Evolutionary conservation across 2,113 vertebrate species (phyloP), one percentile per base, ranked within the genome.

Genomic region (Gobiocypris rarus): DNA sequence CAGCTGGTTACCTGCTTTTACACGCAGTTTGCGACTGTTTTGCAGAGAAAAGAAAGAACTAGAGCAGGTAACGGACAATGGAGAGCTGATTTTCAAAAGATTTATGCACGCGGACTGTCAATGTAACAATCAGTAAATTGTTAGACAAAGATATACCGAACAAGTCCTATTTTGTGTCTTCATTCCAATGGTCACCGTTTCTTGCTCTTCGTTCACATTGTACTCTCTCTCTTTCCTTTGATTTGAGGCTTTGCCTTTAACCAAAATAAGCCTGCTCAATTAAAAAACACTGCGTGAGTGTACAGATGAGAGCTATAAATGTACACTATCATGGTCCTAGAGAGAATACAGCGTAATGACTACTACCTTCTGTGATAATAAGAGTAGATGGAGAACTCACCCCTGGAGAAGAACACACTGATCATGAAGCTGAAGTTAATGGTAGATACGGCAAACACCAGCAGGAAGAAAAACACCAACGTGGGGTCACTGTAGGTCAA

Each of bases 401-500:
- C 98, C 97, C 92, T 94, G 0, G 95, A 98, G 92, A 99, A 99
- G 94, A 98, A 98, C 84, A 95, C 95, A 93, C 97, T 99, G 93
- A 99, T 96, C 97, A 99, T 98, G 93, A 99, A 98, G 93, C 97
- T 97, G 94, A 99, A 99, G 93, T 95, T 96, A 91, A 99, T 96
- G 77, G 98, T 94, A 81, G 98, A 94, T 86, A 96, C 34, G 0
- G 95, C 95, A 83, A 98, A 98, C 77, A 93, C 61, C 5, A 96
- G 87, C 0, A 99, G 93, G 93, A 98, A 99, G 86, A 94, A 89
- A 70, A 99, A 98, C 56, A 99, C 95, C 88, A 99, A 91, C 0
- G 95, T 95, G 59, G 98, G 97, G 89, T 99, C 97, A 0, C 98
- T 99, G 92, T 93, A 92, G n/a, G 93, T 92, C 84, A 99, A 93